Evolutionary conservation across 2,888 invertebrate genomes (phyloP).

Genomic region (Colletes collaris): DNA sequence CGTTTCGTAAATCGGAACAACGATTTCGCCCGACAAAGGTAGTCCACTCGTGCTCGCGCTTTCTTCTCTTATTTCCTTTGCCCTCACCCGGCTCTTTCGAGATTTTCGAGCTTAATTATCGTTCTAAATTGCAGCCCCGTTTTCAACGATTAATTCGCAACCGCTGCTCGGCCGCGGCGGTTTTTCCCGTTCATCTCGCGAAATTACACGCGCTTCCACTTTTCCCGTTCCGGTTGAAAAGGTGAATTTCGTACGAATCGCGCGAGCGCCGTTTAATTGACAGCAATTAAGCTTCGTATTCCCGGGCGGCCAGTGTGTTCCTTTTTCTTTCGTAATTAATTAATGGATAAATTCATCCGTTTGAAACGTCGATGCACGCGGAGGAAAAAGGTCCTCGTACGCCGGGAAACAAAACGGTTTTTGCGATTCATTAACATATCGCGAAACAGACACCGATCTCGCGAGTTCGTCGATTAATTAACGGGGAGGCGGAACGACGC

Average conservation of each 20-base stretch:
- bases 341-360: conserved; percentile 2
- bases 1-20: no score
- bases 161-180: not conserved
- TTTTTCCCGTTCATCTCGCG: conserved; percentile 19
- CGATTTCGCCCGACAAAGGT: no score
- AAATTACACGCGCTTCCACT: conserved; percentile 20
- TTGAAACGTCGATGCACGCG: no score
- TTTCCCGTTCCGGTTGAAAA: conserved; percentile 16
- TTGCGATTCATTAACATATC: no score
- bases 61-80: conserved; percentile 5
- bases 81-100: not conserved
- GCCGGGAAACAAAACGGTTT: no score
- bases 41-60: no score
- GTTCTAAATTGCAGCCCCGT: conserved; percentile 2
- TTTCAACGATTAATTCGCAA: conserved; percentile 37
- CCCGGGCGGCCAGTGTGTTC: not conserved
- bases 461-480: not conserved
- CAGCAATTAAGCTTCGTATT: conserved; percentile 28
- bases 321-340: conserved; percentile 15
- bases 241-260: conserved; percentile 22
- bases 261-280: conserved; percentile 20
- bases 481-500: not conserved
- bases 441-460: no score
- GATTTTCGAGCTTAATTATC: conserved; percentile 13
- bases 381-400: no score